Percentiles rank a stretch among this genome's conserved stretches.
phyloP scores from a whole-genome alignment of 2,113 vertebrate species.

The Mohoua ochrocephala region DNA sequence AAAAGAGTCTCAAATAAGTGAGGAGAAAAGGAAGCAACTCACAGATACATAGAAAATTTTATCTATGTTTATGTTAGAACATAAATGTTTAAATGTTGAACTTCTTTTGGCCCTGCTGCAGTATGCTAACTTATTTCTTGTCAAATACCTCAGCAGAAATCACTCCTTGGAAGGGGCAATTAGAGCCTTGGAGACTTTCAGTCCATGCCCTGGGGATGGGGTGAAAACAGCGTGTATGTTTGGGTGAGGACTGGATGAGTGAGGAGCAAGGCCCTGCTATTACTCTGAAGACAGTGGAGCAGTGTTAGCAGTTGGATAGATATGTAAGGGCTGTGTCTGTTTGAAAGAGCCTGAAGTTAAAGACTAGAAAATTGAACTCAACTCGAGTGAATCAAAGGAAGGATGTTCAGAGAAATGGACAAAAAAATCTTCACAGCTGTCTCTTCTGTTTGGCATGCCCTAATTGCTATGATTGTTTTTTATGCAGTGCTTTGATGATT shows the following conservation, averaged over 20 bases:
- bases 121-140: background rate
- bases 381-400: background rate
- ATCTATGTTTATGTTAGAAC: conserved; percentile 2
- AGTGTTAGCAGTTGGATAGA: background rate
- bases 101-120: background rate
- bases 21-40: background rate
- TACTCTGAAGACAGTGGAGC: background rate
- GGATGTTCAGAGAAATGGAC: background rate
- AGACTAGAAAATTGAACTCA: background rate
- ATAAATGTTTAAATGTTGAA: conserved; percentile 30
- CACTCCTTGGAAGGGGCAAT: background rate
- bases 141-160: background rate
- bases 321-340: background rate
- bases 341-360: background rate
- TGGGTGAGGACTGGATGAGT: background rate
- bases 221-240: background rate
- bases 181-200: background rate
- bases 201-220: background rate
- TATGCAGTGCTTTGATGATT: conserved; percentile 14
- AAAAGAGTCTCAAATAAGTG: background rate
- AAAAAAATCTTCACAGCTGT: conserved; percentile 27
- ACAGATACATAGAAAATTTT: background rate
- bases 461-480: conserved; percentile 26
- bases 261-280: background rate
- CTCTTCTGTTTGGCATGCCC: conserved; percentile 17